Conservation (phyloP, 2,113 vertebrate species). For the Ranitomeya imitator region DNA sequence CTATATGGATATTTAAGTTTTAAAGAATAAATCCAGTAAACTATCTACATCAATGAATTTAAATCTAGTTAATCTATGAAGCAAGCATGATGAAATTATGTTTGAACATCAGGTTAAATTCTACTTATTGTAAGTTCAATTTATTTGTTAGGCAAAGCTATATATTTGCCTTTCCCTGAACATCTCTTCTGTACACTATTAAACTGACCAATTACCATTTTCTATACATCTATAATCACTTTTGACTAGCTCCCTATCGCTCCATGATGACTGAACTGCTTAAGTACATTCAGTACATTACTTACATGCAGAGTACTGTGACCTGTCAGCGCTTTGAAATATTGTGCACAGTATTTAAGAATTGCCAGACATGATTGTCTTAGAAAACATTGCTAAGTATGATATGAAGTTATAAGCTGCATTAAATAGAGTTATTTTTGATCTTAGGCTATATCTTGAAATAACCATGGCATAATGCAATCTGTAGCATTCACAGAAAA, state of each 20-base stretch:
- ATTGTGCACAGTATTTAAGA: conserved; percentile 40
- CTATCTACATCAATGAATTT: neutral
- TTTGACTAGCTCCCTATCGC: neutral
- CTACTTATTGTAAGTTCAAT: conserved; percentile 38
- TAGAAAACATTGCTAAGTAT: conserved; percentile 32
- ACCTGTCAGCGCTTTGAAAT: conserved; percentile 31
- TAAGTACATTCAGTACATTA: conserved; percentile 38
- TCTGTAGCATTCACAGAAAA: neutral
- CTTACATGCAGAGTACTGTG: conserved; percentile 32
- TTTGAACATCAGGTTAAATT: conserved; percentile 40
- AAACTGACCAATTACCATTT: conserved; percentile 41
- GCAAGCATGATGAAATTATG: conserved; percentile 23
- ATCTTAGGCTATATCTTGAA: conserved; percentile 24
- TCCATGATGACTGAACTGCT: conserved; percentile 5
- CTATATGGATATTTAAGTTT: no score
- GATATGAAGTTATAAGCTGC: conserved; percentile 33
- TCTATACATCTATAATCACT: conserved; percentile 38
- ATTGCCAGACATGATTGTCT: conserved; percentile 26
- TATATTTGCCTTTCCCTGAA: conserved; percentile 39
- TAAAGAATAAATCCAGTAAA: no score
- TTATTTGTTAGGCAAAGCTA: conserved; percentile 33
- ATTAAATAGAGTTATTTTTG: neutral
- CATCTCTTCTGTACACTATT: conserved; percentile 40
- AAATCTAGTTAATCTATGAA: neutral
- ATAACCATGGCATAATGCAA: neutral